phyloP scores from a whole-genome alignment of 1,140 invertebrate species.

The Conus ventricosus region DNA sequence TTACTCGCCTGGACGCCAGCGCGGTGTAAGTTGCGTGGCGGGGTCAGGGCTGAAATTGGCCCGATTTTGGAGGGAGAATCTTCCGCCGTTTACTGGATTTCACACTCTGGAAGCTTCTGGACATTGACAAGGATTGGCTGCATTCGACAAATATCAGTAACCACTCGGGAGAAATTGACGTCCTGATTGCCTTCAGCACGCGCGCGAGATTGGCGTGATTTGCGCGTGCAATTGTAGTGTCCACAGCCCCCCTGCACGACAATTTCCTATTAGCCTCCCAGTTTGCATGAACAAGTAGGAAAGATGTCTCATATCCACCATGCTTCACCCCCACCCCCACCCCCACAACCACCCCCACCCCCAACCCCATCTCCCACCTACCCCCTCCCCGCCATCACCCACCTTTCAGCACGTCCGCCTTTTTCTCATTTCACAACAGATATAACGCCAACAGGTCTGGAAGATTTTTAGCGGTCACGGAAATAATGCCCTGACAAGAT shows the following conservation, averaged over 20 bases:
- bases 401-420: not conserved
- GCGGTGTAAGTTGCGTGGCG: slow-evolving; percentile 29
- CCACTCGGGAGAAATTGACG: slow-evolving; percentile 38
- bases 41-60: slow-evolving; percentile 37
- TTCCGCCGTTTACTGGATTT: slow-evolving; percentile 34
- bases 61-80: slow-evolving; percentile 27
- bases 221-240: slow-evolving; percentile 30
- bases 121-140: slow-evolving; percentile 42
- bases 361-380: not conserved
- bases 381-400: not conserved
- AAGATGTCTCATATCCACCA: slow-evolving; percentile 18
- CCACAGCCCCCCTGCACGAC: slow-evolving; percentile 14
- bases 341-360: not conserved
- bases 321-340: not conserved
- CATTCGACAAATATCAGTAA: slow-evolving; percentile 44
- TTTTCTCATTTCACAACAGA: not conserved
- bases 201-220: slow-evolving; percentile 30
- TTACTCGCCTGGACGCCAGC: slow-evolving; percentile 14
- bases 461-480: no score
- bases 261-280: slow-evolving; percentile 24
- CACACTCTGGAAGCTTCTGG: slow-evolving; percentile 23
- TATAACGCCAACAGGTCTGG: no score
- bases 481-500: no score
- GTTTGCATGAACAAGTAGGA: slow-evolving; percentile 13
- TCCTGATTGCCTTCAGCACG: slow-evolving; percentile 32